These are phyloP conservation scores for Nemotelus nigrinus DNA, from an alignment of 2,888 invertebrate species.

Conservation along the genomic window DNA sequence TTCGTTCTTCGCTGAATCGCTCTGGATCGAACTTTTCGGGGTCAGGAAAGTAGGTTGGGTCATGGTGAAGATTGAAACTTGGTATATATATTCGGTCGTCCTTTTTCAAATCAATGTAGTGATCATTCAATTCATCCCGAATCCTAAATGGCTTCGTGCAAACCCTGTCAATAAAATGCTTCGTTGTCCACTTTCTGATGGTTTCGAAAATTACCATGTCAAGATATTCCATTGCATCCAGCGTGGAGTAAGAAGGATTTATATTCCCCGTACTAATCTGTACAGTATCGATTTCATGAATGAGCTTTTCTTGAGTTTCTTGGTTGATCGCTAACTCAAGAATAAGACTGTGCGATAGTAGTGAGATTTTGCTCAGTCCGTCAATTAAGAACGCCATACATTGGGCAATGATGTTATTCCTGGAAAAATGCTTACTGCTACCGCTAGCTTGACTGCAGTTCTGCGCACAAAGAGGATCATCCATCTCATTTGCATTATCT, in stretches of 20 bases:
- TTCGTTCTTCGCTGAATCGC: background rate
- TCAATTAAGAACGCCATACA: background rate
- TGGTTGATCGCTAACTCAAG: background rate
- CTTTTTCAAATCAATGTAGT: background rate
- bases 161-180: background rate
- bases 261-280: no score
- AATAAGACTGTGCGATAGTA: background rate
- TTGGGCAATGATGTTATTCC: background rate
- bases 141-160: background rate
- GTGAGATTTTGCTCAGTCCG: background rate
- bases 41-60: conserved; percentile 1
- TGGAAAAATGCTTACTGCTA: background rate
- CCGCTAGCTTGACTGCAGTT: background rate
- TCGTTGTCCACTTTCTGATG: background rate
- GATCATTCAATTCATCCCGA: background rate
- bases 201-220: no score
- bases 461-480: background rate
- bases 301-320: no score
- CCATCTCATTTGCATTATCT: background rate
- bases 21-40: background rate
- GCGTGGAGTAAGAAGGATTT: no score
- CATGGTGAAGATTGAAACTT: background rate
- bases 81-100: background rate
- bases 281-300: no score
- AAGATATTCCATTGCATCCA: no score